phyloP scores from a whole-genome alignment of 1,140 invertebrate species.

The Vanessa atalanta region DNA sequence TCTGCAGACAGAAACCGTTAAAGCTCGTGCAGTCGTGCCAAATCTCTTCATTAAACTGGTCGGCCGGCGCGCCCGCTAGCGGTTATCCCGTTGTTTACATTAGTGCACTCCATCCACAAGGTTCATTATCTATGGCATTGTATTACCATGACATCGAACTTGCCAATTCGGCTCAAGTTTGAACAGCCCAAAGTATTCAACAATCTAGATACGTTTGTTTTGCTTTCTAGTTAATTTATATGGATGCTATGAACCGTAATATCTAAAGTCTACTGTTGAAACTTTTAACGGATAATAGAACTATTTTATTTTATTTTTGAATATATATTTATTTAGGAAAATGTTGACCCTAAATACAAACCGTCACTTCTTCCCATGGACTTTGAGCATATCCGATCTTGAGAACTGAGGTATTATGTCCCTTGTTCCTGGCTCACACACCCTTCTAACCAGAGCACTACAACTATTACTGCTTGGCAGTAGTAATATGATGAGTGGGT shows the following conservation, averaged over 20 bases:
- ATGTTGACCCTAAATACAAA: too few relatives aligned
- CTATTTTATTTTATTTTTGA: background rate
- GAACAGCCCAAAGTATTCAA: slow-evolving; percentile 26
- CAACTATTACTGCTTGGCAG: too few relatives aligned
- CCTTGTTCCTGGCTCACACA: too few relatives aligned
- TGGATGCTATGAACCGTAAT: background rate
- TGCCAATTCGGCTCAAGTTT: slow-evolving; percentile 34
- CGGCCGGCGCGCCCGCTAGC: slow-evolving; percentile 52
- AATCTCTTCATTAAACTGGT: slow-evolving; percentile 78
- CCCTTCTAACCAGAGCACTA: too few relatives aligned
- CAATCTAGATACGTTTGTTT: slow-evolving; percentile 1
- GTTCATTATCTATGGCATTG: slow-evolving; percentile 45
- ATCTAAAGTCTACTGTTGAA: background rate
- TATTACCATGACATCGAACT: slow-evolving; percentile 47
- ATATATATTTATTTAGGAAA: too few relatives aligned
- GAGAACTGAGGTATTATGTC: too few relatives aligned
- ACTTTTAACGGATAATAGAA: background rate
- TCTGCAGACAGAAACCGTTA: slow-evolving; percentile 64
- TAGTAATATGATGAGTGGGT: too few relatives aligned
- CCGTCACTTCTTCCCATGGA: too few relatives aligned
- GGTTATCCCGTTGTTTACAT: slow-evolving; percentile 68
- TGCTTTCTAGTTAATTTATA: slow-evolving; percentile 1
- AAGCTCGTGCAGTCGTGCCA: slow-evolving; percentile 72
- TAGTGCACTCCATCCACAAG: slow-evolving; percentile 47
- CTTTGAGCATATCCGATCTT: too few relatives aligned